Conservation (phyloP, 2,888 invertebrate genomes). For the Dryomyza anilis region DNA sequence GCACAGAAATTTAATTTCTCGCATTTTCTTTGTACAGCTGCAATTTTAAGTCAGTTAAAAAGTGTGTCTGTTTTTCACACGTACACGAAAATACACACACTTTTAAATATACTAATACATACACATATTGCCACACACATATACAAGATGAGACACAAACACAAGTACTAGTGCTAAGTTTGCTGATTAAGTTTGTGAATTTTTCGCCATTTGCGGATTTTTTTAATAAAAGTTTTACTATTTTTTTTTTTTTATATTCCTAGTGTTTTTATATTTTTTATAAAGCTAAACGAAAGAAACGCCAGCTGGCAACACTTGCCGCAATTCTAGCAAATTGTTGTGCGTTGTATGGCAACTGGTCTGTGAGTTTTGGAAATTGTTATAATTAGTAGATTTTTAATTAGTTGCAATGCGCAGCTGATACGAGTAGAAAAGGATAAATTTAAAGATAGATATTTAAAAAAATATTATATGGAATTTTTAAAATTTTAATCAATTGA, state of each 20-base stretch:
- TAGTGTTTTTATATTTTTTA: background rate
- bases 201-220: background rate
- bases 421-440: background rate
- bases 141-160: background rate
- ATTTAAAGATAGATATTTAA: background rate
- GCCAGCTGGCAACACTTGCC: slow-evolving; percentile 13
- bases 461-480: background rate
- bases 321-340: background rate
- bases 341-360: background rate
- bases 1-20: slow-evolving; percentile 4
- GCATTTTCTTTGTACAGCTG: background rate
- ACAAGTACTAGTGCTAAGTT: slow-evolving; percentile 4
- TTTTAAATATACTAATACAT: too few species aligned
- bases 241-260: slow-evolving; percentile 2
- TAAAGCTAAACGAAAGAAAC: background rate
- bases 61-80: background rate
- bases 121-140: background rate
- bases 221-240: too few species aligned
- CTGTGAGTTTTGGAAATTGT: slow-evolving; percentile 4
- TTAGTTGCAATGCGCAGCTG: background rate
- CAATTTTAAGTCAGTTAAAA: too few species aligned
- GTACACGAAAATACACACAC: background rate
- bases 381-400: slow-evolving; percentile 15
- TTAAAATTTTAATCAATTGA: background rate
- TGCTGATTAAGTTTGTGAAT: slow-evolving; percentile 16